phyloP scores from a whole-genome alignment of 1,140 invertebrate species.

The Bombus terrestris region DNA sequence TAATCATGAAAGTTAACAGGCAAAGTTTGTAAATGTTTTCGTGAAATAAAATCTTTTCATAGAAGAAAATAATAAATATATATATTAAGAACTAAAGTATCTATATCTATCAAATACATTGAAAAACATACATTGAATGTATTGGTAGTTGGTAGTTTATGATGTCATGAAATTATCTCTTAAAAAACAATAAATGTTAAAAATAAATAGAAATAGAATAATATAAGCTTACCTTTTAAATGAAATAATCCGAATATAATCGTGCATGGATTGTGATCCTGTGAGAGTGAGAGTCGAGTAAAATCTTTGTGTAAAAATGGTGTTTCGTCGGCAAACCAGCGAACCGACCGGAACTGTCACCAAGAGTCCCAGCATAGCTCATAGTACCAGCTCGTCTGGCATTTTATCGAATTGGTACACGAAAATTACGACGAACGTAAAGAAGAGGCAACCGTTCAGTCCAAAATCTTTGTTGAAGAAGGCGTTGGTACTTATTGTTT shows the following conservation, averaged over 20 bases:
- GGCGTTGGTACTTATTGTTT: constrained; percentile 73
- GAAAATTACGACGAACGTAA: constrained; percentile 80
- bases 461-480: constrained; percentile 80
- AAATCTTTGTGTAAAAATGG: constrained; percentile 58
- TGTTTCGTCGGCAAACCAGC: constrained; percentile 77
- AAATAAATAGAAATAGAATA: not conserved
- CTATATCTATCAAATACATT: no score
- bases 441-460: constrained; percentile 79
- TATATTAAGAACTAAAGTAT: not conserved
- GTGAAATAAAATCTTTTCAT: not conserved
- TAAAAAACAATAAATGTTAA: not conserved
- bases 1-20: not conserved
- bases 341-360: constrained; percentile 70
- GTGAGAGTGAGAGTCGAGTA: not conserved
- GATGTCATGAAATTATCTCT: no score
- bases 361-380: constrained; percentile 64
- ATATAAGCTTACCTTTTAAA: not conserved
- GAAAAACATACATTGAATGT: no score
- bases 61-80: not conserved
- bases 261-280: not conserved
- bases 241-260: not conserved
- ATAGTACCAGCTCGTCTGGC: constrained; percentile 75
- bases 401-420: constrained; percentile 81
- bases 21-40: no score
- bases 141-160: no score